Evolutionary conservation across 2,888 invertebrate genomes (phyloP).

Genomic region (Clostera curtula): DNA sequence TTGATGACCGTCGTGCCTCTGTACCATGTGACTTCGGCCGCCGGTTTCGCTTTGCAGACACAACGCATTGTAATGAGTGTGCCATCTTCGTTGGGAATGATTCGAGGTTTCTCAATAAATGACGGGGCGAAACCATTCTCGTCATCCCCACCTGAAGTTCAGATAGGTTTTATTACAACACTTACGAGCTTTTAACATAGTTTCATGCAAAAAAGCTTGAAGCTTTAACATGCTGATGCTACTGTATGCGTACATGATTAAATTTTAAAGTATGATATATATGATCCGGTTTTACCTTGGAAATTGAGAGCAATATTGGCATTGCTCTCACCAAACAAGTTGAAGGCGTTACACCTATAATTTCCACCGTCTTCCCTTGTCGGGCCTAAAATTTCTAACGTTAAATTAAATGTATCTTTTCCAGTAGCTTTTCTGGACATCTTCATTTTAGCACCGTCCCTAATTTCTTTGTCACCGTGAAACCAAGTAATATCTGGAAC

Average conservation of each 20-base stretch:
- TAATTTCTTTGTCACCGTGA: constrained; percentile 89
- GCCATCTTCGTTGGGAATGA: constrained; percentile 98
- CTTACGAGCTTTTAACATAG: constrained; percentile 12
- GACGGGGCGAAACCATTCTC: constrained; percentile 96
- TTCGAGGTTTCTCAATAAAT: constrained; percentile 98
- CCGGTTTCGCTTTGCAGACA: constrained; percentile 95
- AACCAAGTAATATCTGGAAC: constrained; percentile 97
- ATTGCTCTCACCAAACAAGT: constrained; percentile 99
- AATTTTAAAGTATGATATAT: constrained; percentile 22
- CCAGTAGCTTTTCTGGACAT: constrained; percentile 92
- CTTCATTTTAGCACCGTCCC: constrained; percentile 89
- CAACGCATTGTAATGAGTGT: constrained; percentile 98
- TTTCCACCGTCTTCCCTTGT: constrained; percentile 97
- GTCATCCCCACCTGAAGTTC: constrained; percentile 87
- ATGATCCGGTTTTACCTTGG: constrained; percentile 84
- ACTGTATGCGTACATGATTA: constrained; percentile 69
- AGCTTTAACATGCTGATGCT: constrained; percentile 63
- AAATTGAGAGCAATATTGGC: constrained; percentile 99
- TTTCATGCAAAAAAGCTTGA: constrained; percentile 58
- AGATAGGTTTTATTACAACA: constrained; percentile 16
- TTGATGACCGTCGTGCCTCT: constrained; percentile 90
- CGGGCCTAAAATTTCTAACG: constrained; percentile 95
- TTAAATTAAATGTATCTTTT: constrained; percentile 93
- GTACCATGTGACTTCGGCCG: constrained; percentile 96
- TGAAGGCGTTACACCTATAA: constrained; percentile 99